Conservation (phyloP, 2,888 invertebrate genomes). For the Agriopis marginaria region DNA sequence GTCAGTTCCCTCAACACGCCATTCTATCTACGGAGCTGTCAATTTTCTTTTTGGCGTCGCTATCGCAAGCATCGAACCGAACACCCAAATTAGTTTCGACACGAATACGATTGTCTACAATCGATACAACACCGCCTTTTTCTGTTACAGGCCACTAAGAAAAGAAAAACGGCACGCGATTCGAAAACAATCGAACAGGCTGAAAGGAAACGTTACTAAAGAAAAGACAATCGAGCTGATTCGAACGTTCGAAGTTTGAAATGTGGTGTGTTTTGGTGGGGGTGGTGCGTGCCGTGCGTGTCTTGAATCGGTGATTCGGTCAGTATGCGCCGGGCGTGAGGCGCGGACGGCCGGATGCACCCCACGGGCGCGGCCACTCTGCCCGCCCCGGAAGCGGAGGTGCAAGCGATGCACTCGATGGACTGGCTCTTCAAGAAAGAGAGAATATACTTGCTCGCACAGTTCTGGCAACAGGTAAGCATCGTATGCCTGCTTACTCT, state of each 20-base stretch:
- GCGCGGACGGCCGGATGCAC: slow-evolving; percentile 89
- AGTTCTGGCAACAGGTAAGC: slow-evolving; percentile 98
- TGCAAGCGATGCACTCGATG: slow-evolving; percentile 98
- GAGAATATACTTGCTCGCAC: slow-evolving; percentile 96
- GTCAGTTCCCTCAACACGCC: slow-evolving; percentile 28
- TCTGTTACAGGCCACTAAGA: slow-evolving; percentile 70
- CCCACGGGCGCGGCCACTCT: slow-evolving; percentile 90
- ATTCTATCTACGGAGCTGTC: slow-evolving; percentile 57
- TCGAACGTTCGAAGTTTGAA: slow-evolving; percentile 57
- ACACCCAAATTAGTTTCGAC: slow-evolving; percentile 82
- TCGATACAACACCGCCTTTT: slow-evolving; percentile 78
- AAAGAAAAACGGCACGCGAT: slow-evolving; percentile 69
- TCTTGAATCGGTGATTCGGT: slow-evolving; percentile 50
- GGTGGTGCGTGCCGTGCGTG: slow-evolving; percentile 24
- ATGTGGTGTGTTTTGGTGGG: slow-evolving; percentile 24
- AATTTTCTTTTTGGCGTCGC: slow-evolving; percentile 74
- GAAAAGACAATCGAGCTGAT: slow-evolving; percentile 52
- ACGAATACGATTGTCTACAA: slow-evolving; percentile 73
- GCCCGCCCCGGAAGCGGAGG: slow-evolving; percentile 95
- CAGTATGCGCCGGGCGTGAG: slow-evolving; percentile 74
- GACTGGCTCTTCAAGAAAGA: slow-evolving; percentile 99
- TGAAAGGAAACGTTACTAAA: slow-evolving; percentile 27
- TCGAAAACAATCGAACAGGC: slow-evolving; percentile 67
- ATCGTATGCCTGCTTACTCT: slow-evolving; percentile 13
- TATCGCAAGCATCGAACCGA: slow-evolving; percentile 77